Base-by-base conservation (phyloP, 2,113 vertebrate species). In the Dasyornis broadbenti region DNA sequence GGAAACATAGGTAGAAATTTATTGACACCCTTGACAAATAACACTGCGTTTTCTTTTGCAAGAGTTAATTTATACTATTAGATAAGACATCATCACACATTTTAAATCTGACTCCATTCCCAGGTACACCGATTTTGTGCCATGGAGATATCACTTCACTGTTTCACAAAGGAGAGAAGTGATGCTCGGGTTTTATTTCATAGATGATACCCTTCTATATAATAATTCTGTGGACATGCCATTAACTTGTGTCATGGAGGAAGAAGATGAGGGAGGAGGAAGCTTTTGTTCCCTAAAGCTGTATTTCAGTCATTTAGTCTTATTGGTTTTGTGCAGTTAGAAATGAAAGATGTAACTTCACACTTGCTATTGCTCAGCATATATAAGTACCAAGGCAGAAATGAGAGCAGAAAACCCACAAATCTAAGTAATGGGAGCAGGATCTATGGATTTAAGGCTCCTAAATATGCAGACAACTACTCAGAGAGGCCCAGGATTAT, bases 221-320 rank as follows among this genome's bases (percentile, higher is more conserved):
- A 83, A 66, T 49, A 82, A 73, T 85, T 92, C 68, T 49, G 63
- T 87, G 75, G 40, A 49, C 10, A 3, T 31, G 44, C n/a, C 61
- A 53, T 69, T 72, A 71, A 6, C 37, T 72, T 39, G 10, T 93
- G 54, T 63, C 80, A 56, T 3, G 28, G 26, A 84, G 65, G n/a
- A 61, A 70, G 64, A 94, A 93, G 93, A 81, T 33, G 56, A 84
- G 37, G 49, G 50, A 95, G 90, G 37, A 87, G n/a, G 72, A 90
- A 76, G 69, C 40, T 81, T 95, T 93, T 92, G 40, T 93, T 88
- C 76, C 44, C 6, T 81, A 71, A 35, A 39, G n/a, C 47, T 64
- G 44, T 68, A 30, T 88, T 88, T 93, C 76, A 88, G 35, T 49
- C 81, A 59, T 80, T 97, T 86, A 66, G 30, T 47, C 83, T 90